phyloP scores from a whole-genome alignment of 2,888 invertebrate species.

The Dolomedes plantarius region DNA sequence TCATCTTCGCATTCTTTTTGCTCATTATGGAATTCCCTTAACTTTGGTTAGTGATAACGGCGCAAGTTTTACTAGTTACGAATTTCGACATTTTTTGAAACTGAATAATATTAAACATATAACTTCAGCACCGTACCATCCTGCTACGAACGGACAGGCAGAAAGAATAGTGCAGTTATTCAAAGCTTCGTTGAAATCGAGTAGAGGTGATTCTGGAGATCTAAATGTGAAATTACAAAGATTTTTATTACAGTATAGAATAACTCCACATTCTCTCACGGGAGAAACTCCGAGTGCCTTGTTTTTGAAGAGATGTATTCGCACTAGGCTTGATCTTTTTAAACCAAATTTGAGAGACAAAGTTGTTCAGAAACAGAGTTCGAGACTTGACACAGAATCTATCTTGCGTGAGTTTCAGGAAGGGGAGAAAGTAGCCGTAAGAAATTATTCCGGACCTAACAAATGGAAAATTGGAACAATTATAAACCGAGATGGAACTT shows the following conservation, averaged over 20 bases:
- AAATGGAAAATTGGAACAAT: constrained; percentile 39
- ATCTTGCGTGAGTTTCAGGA: constrained; percentile 50
- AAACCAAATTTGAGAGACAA: constrained; percentile 43
- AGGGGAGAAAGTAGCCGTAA: constrained; percentile 46
- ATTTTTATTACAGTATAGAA: constrained; percentile 53
- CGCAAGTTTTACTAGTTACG: constrained; percentile 40
- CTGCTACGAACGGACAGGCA: constrained; percentile 74
- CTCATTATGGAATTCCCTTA: constrained; percentile 48
- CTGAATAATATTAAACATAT: constrained; percentile 71
- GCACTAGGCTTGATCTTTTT: constrained; percentile 33
- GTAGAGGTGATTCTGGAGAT: constrained; percentile 51
- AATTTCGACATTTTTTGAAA: constrained; percentile 43
- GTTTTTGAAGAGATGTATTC: constrained; percentile 39
- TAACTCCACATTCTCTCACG: constrained; percentile 51
- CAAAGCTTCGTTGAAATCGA: constrained; percentile 47
- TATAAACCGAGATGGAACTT: constrained; percentile 26
- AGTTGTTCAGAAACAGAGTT: constrained; percentile 40
- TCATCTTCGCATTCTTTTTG: constrained; percentile 38
- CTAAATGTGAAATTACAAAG: constrained; percentile 54
- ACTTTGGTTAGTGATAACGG: constrained; percentile 55
- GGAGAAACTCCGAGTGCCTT: constrained; percentile 50
- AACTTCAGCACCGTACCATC: constrained; percentile 73
- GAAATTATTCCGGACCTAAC: constrained; percentile 52
- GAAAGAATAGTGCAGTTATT: constrained; percentile 73
- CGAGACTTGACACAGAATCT: constrained; percentile 47